Base-by-base conservation (phyloP, 2,888 invertebrate genomes). In the Drosophila macrospina region DNA sequence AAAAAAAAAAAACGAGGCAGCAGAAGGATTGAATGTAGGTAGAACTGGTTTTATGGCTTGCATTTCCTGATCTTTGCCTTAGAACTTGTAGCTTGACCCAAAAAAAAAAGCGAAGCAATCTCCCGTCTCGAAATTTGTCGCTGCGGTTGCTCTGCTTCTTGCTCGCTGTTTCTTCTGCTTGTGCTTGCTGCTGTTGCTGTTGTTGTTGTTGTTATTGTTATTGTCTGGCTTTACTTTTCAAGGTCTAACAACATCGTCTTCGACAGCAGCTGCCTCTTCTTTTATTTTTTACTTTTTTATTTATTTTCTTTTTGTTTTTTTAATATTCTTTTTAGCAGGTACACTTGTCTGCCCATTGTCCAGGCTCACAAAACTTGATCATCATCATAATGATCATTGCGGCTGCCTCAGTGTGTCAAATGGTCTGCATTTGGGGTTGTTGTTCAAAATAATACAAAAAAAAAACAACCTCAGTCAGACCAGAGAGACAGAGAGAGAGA, bases 61-160 rank as follows among this genome's bases (percentile, higher is more conserved):
- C 86, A 88, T 88, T 86, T 86, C 87, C 86, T 86, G 86, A 81
- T 79, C 86, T 51, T 54, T 83, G 80, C 76, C 88, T 74, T 86
- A 88, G 84, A 85, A 85, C 60, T 73, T 69, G 65, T 60, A 47
- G 70, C 52, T 65, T 85, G 75, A 69, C 86, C 81, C 72, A 75
- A 57, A 55, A 44, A 44, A 51, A n/a, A 26, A 5, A 3, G 3
- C 30, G 36, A 15, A 41, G 39, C 50, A 13, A 32, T 13, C 26
- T 60, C 15, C 48, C 51, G 69, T 62, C 69, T 52, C 48, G 68
- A 80, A 81, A 86, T 86, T 84, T 86, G 84, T 86, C 84, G 84
- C 71, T 84, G 79, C 69, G 80, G 80, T 65, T 73, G 56, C 56
- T 45, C 30, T 50, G 8, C 36, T 37, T 51, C 39, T 37, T 20